phyloP scores from a whole-genome alignment of 2,797 vertebrate species.

The Netta rufina region DNA sequence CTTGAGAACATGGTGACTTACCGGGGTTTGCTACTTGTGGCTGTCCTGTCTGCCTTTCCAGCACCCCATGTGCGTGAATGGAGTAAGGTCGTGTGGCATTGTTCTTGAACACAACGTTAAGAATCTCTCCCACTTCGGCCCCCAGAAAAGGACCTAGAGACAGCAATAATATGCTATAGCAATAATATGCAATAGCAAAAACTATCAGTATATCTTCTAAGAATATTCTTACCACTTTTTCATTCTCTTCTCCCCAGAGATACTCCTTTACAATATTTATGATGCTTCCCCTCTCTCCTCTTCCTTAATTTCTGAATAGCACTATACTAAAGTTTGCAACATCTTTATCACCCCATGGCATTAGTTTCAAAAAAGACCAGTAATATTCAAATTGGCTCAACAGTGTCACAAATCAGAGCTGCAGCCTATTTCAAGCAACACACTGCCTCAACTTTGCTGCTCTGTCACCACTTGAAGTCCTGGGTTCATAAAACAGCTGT shows the following conservation, averaged over 20 bases:
- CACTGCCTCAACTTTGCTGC: neutral
- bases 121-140: constrained; percentile 80
- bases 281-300: neutral
- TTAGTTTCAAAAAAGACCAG: neutral
- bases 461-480: neutral
- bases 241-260: neutral
- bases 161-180: neutral
- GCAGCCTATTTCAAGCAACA: neutral
- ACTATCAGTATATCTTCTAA: neutral
- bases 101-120: constrained; percentile 81
- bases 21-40: constrained; percentile 69
- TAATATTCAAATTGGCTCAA: neutral
- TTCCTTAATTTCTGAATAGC: neutral
- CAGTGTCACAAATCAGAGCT: neutral
- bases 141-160: constrained; percentile 78
- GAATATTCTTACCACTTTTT: neutral
- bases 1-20: constrained; percentile 37
- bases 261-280: neutral
- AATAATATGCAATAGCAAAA: neutral
- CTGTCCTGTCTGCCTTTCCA: constrained; percentile 56
- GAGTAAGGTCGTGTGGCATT: constrained; percentile 77
- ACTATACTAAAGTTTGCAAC: neutral
- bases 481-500: neutral
- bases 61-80: constrained; percentile 76
- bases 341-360: neutral